Conservation (phyloP, 35 echinoderm and acorn worm genomes). For the Heliocidaris tuberculata region DNA sequence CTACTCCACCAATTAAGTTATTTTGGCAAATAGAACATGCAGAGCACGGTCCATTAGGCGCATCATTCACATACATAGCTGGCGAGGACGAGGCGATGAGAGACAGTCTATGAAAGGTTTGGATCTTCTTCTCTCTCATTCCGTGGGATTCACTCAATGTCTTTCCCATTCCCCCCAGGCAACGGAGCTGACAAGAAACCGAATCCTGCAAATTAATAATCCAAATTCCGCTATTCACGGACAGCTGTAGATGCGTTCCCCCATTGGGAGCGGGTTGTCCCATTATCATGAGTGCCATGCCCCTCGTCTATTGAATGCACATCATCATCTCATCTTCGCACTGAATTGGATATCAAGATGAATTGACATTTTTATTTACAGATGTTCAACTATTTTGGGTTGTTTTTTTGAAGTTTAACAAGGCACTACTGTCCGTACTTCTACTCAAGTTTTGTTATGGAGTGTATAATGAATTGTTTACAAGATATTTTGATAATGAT, state of each 20-base stretch:
- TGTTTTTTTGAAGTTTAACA: neutral
- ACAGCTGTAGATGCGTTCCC: neutral
- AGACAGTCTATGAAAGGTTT: neutral
- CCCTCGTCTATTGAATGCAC: neutral
- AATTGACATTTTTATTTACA: slow-evolving; percentile 13
- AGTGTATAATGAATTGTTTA: neutral
- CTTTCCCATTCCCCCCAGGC: slow-evolving; percentile 13
- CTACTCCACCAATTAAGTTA: neutral
- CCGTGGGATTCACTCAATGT: slow-evolving; percentile 15
- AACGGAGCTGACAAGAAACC: neutral
- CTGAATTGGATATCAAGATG: neutral
- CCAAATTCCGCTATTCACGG: neutral
- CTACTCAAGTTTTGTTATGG: neutral
- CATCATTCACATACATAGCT: neutral
- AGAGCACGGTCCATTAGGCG: neutral
- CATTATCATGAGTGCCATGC: neutral
- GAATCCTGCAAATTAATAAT: slow-evolving; percentile 18
- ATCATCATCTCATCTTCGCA: neutral
- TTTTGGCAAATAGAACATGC: neutral
- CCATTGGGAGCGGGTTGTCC: neutral
- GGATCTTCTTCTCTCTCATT: neutral
- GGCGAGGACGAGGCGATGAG: neutral
- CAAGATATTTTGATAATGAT: neutral
- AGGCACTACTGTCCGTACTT: neutral
- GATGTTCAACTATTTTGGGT: neutral